Conservation (phyloP, 2,888 invertebrate genomes). For the Diabrotica balteata region DNA sequence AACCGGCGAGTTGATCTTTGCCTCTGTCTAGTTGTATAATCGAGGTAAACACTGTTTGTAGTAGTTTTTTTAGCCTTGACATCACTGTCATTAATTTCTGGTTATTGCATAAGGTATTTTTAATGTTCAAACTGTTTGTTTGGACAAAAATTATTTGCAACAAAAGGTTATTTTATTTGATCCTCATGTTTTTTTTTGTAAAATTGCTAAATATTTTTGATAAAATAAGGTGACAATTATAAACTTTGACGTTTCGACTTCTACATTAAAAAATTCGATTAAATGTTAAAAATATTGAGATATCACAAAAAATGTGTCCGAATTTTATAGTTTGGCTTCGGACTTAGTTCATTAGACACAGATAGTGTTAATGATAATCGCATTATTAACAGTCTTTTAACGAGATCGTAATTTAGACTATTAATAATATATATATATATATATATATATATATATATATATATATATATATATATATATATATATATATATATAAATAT, state of each 20-base stretch:
- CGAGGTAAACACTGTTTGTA: conserved; percentile 4
- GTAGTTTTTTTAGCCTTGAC: conserved; percentile 4
- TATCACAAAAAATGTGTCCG: too few relatives aligned
- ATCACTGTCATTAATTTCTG: not conserved
- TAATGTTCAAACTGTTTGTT: not conserved
- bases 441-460: too few relatives aligned
- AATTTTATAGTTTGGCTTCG: too few relatives aligned
- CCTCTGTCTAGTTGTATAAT: conserved; percentile 6
- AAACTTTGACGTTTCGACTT: not conserved
- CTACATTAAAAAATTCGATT: not conserved
- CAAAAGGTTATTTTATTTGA: not conserved
- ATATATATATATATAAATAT: too few relatives aligned
- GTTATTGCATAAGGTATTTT: not conserved
- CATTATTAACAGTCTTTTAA: too few relatives aligned
- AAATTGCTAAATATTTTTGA: not conserved
- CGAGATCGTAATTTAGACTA: too few relatives aligned
- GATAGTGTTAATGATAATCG: too few relatives aligned
- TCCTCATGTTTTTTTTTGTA: not conserved
- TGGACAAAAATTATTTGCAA: not conserved
- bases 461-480: too few relatives aligned
- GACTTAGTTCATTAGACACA: too few relatives aligned
- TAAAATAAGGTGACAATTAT: not conserved
- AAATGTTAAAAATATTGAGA: too few relatives aligned
- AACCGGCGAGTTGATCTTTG: conserved; percentile 19
- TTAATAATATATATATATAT: too few relatives aligned